Conservation (phyloP, 1,140 invertebrate species). For the Yoshiicerus persimilis region DNA sequence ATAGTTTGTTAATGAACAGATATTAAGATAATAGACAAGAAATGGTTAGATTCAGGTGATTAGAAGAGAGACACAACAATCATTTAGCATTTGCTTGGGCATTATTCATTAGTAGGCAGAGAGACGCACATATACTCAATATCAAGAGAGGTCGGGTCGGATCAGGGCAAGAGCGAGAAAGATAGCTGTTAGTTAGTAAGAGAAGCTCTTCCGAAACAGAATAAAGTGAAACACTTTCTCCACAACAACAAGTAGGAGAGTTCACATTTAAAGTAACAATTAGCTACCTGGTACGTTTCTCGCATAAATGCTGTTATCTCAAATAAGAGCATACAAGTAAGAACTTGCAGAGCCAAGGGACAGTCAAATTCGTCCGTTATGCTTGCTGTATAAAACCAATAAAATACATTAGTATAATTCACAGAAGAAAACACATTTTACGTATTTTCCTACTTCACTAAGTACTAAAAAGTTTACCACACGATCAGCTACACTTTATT, state of each 20-base stretch:
- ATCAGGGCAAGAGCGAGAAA: neutral
- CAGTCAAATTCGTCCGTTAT: constrained; percentile 83
- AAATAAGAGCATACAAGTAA: constrained; percentile 88
- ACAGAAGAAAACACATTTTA: neutral
- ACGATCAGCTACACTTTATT: no score
- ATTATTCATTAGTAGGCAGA: constrained; percentile 4
- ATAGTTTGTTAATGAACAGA: neutral
- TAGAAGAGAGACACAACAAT: neutral
- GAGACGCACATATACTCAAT: neutral
- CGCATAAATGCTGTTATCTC: constrained; percentile 97
- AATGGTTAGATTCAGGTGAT: neutral
- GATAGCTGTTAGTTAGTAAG: neutral
- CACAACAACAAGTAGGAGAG: constrained; percentile 21
- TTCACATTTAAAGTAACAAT: neutral
- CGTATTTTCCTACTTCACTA: neutral
- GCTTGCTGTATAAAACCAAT: constrained; percentile 66
- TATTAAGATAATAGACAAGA: neutral
- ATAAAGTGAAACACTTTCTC: constrained; percentile 8
- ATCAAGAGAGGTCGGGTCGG: constrained; percentile 1
- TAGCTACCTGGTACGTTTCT: constrained; percentile 79
- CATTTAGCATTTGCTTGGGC: neutral
- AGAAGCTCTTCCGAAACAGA: neutral
- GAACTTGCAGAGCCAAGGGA: constrained; percentile 85
- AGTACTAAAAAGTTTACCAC: neutral
- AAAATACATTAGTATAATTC: neutral